Base-by-base conservation (phyloP, 2,888 invertebrate genomes). In the Meta bourneti region DNA sequence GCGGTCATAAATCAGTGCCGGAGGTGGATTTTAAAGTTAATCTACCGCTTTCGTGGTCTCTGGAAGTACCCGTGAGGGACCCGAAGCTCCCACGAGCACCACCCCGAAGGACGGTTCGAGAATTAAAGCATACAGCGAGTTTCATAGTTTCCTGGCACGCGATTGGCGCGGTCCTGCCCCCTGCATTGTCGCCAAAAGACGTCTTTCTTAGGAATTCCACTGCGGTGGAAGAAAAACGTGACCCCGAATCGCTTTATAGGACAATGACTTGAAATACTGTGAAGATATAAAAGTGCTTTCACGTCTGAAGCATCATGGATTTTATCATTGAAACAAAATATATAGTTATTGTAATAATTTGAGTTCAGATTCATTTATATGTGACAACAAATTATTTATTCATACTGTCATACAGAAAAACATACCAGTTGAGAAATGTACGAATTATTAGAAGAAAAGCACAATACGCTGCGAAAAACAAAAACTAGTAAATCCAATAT, bases 11-110 rank as follows among this genome's bases (percentile, higher is more conserved):
- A 89, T 89, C 88, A 89, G 74, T n/a, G 69, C 49, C 20, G 51
- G 88, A 8, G 81, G 79, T 54, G 79, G 71, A 89, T 80, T 89
- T 81, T 81, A 89, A 89, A 81, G 81, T 82, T 89, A 81, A 89
- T 89, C 69, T 81, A 51, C 48, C 81, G 61, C 54, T 82, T 89
- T 75, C 81, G 86, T 78, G 86, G 86, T 86, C 86, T 70, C 78
- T 85, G 61, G 48, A 86, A 77, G 34, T 86, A 77, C 78, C 61
- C 78, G 61, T 78, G 69, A 86, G 86, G 61, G 78, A 49, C 81
- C 70, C n/a, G 11, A 16, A 83, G 49, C 8, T 82, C 81, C 71
- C 80, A 8, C 9, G 71, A 49, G 71, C 34, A 70, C n/a, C 7
- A 61, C 34, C 61, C 20, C 54, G 61, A 16, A 34, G 16, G 61